Evolutionary conservation across 2,888 invertebrate species (phyloP).

Genomic region (Hermaeophaga mercurialis): DNA sequence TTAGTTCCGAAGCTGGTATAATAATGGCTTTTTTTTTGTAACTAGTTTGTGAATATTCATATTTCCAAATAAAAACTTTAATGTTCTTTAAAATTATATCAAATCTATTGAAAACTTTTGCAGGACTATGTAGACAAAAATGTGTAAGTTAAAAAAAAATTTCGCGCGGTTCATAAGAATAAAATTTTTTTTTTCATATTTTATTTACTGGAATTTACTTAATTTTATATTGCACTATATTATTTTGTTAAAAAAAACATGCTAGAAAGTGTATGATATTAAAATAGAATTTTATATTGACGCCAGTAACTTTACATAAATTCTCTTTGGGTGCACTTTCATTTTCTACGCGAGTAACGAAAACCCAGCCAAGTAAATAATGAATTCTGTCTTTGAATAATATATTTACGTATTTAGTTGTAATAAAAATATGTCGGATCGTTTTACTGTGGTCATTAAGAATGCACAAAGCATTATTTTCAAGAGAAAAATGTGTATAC

Average conservation of each 20-base stretch:
- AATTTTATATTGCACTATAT: too few species aligned
- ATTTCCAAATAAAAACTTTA: too few species aligned
- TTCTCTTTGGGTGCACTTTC: conserved; percentile 6
- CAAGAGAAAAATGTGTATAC: not conserved
- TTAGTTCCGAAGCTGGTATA: too few species aligned
- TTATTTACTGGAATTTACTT: too few species aligned
- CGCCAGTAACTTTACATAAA: not conserved
- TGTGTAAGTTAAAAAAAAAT: too few species aligned
- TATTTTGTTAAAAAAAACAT: not conserved
- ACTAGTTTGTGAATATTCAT: too few species aligned
- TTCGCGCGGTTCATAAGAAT: too few species aligned
- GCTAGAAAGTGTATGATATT: not conserved
- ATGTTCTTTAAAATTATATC: too few species aligned
- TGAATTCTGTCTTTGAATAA: conserved; percentile 14
- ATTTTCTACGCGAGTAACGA: conserved; percentile 7
- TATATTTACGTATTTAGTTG: conserved; percentile 6
- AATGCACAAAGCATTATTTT: conserved; percentile 12
- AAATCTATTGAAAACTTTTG: too few species aligned
- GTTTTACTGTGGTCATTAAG: conserved; percentile 5
- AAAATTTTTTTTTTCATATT: too few species aligned
- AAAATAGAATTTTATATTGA: not conserved
- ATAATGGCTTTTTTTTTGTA: too few species aligned
- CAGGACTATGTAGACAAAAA: too few species aligned
- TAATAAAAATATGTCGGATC: conserved; percentile 17
- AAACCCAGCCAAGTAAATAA: conserved; percentile 19